Evolutionary conservation across 2,113 vertebrate species (phyloP).

Genomic region (Proterorhinus semilunaris): DNA sequence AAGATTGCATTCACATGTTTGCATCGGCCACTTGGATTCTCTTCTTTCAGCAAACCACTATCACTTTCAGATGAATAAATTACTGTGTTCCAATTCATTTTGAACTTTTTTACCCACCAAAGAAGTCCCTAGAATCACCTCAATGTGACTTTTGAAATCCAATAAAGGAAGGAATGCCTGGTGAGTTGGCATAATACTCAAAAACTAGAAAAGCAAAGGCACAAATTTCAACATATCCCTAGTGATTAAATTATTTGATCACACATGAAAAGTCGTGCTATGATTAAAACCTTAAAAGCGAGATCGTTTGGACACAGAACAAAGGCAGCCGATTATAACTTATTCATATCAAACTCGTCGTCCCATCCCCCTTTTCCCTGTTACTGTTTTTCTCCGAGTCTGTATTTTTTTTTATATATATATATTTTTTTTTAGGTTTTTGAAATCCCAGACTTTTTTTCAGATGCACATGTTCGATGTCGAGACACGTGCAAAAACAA

Average conservation of each 20-base stretch:
- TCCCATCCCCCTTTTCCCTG: slow-evolving; percentile 48
- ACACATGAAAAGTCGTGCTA: slow-evolving; percentile 73
- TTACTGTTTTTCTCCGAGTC: slow-evolving; percentile 58
- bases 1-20: too few relatives aligned
- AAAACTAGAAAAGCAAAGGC: slow-evolving; percentile 48
- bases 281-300: slow-evolving; percentile 72
- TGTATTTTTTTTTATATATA: slow-evolving; percentile 17
- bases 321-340: slow-evolving; percentile 76
- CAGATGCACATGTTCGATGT: slow-evolving; percentile 9
- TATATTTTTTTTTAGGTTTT: background rate
- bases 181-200: slow-evolving; percentile 40
- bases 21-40: too few relatives aligned
- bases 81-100: slow-evolving; percentile 25
- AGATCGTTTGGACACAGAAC: slow-evolving; percentile 72
- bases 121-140: slow-evolving; percentile 10
- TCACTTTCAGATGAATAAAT: too few relatives aligned
- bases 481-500: slow-evolving; percentile 4
- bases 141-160: too few relatives aligned
- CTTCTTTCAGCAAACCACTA: too few relatives aligned
- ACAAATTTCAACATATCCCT: slow-evolving; percentile 61
- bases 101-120: background rate
- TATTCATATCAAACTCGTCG: slow-evolving; percentile 73
- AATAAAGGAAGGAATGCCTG: background rate
- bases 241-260: slow-evolving; percentile 76
- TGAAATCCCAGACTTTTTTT: slow-evolving; percentile 42